Evolutionary conservation across 1,140 invertebrate genomes (phyloP).

Genomic region (Diorhabda sublineata): DNA sequence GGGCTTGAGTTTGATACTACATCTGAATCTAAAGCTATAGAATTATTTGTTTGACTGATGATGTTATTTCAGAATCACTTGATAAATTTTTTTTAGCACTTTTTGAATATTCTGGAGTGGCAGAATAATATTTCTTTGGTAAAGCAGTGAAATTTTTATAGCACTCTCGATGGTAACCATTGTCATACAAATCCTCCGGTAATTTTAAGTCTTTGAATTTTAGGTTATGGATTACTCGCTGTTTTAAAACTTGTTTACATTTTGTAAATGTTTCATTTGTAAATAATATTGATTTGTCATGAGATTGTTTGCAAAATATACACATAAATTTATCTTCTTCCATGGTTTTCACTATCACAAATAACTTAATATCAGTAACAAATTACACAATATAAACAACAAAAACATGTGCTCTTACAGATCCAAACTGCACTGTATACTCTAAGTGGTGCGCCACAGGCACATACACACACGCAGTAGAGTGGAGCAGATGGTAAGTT

Average conservation of each 20-base stretch:
- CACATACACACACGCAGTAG: constrained; percentile 8
- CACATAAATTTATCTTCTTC: constrained; percentile 18
- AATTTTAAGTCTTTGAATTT: constrained; percentile 23
- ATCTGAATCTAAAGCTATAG: too few relatives aligned
- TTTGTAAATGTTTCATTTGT: constrained; percentile 26
- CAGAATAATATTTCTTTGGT: constrained; percentile 9
- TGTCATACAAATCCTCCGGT: constrained; percentile 22
- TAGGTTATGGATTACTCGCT: constrained; percentile 20
- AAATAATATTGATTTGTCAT: constrained; percentile 25
- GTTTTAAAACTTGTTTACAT: constrained; percentile 23
- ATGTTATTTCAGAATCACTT: constrained; percentile 10
- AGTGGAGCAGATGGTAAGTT: neutral
- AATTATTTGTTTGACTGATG: neutral
- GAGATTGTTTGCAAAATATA: constrained; percentile 26
- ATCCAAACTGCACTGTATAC: constrained; percentile 9
- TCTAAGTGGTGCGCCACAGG: neutral
- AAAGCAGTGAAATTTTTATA: too few relatives aligned
- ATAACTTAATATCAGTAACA: neutral
- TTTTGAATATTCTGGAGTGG: constrained; percentile 12
- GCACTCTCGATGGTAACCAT: too few relatives aligned
- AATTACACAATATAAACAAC: constrained; percentile 12
- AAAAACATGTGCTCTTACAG: constrained; percentile 13
- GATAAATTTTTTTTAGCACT: neutral
- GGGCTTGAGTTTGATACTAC: too few relatives aligned
- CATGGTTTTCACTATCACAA: constrained; percentile 6